These are phyloP conservation scores for Wiebesia pumilae DNA, from an alignment of 1,140 invertebrate genomes.

Conservation along the genomic window DNA sequence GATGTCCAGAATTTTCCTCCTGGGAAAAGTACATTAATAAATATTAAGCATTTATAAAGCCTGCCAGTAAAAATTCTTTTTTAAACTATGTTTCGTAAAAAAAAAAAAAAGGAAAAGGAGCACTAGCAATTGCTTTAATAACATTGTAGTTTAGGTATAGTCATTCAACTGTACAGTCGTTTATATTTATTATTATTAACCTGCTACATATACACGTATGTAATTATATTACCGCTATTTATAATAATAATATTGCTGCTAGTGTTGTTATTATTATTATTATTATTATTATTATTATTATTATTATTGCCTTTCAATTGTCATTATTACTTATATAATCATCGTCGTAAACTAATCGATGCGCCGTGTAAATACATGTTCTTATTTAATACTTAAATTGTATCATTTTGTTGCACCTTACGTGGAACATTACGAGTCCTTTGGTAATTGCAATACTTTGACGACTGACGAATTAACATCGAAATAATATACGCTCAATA, in stretches of 20 bases:
- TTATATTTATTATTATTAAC: conserved; percentile 41
- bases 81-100: conserved; percentile 1
- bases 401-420: conserved; percentile 43
- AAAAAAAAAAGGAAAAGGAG: not conserved
- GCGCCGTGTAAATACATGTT: conserved; percentile 63
- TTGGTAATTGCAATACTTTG: not conserved
- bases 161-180: conserved; percentile 33
- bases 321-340: conserved; percentile 34
- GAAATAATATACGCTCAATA: not conserved
- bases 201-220: not conserved
- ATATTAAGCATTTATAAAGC: conserved; percentile 35
- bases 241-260: not conserved
- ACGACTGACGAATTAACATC: not conserved
- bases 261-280: conserved; percentile 18
- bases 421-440: not conserved
- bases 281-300: conserved; percentile 22
- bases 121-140: conserved; percentile 5
- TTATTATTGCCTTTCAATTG: conserved; percentile 23
- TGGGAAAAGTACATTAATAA: not conserved
- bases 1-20: not conserved
- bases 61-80: conserved; percentile 23
- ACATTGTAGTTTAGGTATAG: conserved; percentile 24
- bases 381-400: conserved; percentile 58
- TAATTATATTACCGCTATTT: conserved; percentile 35
- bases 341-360: conserved; percentile 47